These are phyloP conservation scores for Sthenelais limicola DNA, from an alignment of 2,888 invertebrate genomes.

Conservation along the genomic window DNA sequence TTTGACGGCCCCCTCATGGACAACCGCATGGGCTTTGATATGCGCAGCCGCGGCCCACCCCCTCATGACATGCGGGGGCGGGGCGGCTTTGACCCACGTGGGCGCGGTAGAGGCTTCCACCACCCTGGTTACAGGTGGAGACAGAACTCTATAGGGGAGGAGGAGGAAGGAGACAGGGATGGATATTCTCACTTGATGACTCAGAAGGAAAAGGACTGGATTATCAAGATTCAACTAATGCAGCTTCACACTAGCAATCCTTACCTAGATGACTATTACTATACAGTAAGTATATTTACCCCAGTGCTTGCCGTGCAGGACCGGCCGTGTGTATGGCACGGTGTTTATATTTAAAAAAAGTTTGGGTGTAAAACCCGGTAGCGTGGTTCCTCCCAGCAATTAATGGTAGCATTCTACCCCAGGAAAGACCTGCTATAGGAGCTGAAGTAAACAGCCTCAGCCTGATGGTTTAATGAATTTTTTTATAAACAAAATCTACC, in stretches of 20 bases:
- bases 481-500: no score
- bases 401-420: no score
- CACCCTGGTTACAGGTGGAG: conserved; percentile 7
- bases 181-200: conserved; percentile 93
- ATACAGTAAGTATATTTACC: conserved; percentile 83
- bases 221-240: conserved; percentile 93
- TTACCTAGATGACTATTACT: conserved; percentile 97
- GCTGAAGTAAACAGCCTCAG: no score
- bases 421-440: no score
- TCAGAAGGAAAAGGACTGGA: conserved; percentile 93
- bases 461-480: no score
- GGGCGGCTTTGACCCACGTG: conserved; percentile 25
- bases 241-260: conserved; percentile 96
- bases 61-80: conserved; percentile 28
- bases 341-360: no score
- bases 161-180: conserved; percentile 53
- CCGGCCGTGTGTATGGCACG: no score
- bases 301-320: no score
- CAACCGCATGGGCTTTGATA: conserved; percentile 22
- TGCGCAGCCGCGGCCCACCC: conserved; percentile 24
- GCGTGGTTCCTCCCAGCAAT: no score
- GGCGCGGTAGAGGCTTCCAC: conserved; percentile 28
- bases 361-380: no score
- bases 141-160: background rate
- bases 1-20: conserved; percentile 34